Percentiles rank a stretch among this genome's conserved stretches.
These are phyloP conservation scores for Pantherophis alleghaniensis DNA, from an alignment of 2,797 vertebrate genomes.

Conservation along the genomic window DNA sequence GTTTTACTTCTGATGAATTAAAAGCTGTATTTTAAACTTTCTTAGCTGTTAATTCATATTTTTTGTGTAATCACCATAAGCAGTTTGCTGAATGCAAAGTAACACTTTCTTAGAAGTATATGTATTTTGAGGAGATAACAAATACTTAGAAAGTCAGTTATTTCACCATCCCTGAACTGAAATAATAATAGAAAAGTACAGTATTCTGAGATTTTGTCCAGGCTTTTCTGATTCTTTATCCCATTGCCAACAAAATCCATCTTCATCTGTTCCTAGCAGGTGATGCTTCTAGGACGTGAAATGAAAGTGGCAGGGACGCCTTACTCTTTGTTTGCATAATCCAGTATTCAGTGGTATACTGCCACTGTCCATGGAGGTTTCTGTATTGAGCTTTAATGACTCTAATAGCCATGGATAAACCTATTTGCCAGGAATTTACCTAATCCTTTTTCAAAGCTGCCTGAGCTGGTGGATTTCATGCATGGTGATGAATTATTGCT, in stretches of 20 bases:
- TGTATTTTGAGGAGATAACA: background rate
- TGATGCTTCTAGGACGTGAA: background rate
- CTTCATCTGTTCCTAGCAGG: background rate
- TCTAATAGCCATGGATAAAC: background rate
- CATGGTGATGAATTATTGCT: background rate
- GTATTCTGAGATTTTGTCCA: background rate
- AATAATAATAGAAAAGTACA: background rate
- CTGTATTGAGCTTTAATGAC: background rate
- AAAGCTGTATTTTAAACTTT: background rate
- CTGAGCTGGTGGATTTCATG: background rate
- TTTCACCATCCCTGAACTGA: background rate
- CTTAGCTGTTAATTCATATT: background rate
- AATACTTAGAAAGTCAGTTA: background rate
- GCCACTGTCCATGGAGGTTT: background rate
- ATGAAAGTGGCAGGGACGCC: background rate
- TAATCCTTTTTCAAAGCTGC: background rate
- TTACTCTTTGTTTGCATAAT: background rate
- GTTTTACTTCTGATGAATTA: background rate
- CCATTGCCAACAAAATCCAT: background rate
- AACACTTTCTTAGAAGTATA: background rate
- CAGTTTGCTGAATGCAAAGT: background rate
- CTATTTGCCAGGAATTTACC: background rate
- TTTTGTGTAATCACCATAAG: background rate
- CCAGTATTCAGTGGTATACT: background rate
- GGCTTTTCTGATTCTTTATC: background rate